Evolutionary conservation across 2,888 invertebrate genomes (phyloP), one percentile per base, ranked within the genome.

Genomic region (Sacculina carcini): DNA sequence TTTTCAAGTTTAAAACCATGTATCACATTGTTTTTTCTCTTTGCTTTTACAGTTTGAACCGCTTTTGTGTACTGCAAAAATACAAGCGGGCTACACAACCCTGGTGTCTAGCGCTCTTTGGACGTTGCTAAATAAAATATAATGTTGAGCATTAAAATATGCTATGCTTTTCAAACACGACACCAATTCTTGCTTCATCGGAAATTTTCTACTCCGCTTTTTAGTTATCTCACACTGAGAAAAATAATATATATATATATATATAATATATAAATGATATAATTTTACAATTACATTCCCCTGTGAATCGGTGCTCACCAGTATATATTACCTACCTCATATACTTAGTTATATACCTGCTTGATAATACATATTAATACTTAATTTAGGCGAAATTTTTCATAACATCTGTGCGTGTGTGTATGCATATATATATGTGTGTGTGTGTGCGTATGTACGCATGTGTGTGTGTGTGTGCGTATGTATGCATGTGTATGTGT

Each of bases 361-460:
- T 16, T 12, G 14, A 6, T 6, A 19, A 9, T 38, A 9, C 21
- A 9, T 38, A 2, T 38, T 1, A 4, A 23, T 19, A 10, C 5
- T 16, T 7, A 7, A 23, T 48, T 9, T 23, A 16, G 31, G 7
- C 28, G 34, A 23, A 28, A 32, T 32, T 48, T 21, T n/a, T 16
- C 16, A 36, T 3, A 48, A 34, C 48, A 42, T 19, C 16, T 16
- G 5, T 9, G 46, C 12, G 46, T 46, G 46, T 46, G 46, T 46
- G 46, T 46, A 29, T 46, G 46, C 29, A 29, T 46, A 29, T 46
- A 29, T 46, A 26, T 46, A 31, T 46, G 46, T 46, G 26, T 46
- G 28, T 46, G 46, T 46, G 28, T 46, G 26, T 46, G 26, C 31
- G 46, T 46, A 14, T 26, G 26, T 46, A 19, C 31, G 26, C 31